These are phyloP conservation scores for Prinia subflava DNA, from an alignment of 2,113 vertebrate species.

Conservation along the genomic window DNA sequence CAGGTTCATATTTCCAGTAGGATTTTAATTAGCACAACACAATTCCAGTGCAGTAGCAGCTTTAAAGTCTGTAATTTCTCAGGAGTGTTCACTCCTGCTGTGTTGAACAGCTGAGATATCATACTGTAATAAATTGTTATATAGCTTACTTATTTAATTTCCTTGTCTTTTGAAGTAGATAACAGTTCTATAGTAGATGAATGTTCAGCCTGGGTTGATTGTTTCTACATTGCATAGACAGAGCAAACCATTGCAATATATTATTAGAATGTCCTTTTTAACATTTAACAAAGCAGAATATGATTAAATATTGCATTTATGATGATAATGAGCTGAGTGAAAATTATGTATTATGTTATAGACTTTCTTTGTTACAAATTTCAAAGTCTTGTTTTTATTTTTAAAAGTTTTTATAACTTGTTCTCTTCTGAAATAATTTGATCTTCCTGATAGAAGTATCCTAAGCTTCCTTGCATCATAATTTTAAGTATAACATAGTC, in stretches of 20 bases:
- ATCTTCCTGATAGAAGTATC: neutral
- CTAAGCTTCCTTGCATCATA: neutral
- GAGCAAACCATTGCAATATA: neutral
- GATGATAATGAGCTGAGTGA: neutral
- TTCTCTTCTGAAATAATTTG: neutral
- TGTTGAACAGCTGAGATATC: neutral
- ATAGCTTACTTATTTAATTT: neutral
- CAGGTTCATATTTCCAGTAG: neutral
- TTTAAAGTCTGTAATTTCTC: neutral
- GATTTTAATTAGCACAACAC: neutral
- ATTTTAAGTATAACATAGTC: neutral
- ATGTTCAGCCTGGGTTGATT: neutral
- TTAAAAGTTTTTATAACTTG: neutral
- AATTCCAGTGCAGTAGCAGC: neutral
- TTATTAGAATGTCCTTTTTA: neutral
- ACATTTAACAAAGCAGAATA: neutral
- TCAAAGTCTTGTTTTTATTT: neutral
- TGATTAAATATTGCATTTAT: neutral
- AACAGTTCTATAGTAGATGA: neutral
- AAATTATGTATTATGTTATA: neutral
- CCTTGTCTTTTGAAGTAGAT: neutral
- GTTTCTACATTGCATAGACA: neutral
- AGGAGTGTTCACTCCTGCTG: neutral
- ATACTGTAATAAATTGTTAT: neutral
- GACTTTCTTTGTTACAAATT: neutral